phyloP scores from a whole-genome alignment of 2,797 vertebrate species.

The Amblyraja radiata region DNA sequence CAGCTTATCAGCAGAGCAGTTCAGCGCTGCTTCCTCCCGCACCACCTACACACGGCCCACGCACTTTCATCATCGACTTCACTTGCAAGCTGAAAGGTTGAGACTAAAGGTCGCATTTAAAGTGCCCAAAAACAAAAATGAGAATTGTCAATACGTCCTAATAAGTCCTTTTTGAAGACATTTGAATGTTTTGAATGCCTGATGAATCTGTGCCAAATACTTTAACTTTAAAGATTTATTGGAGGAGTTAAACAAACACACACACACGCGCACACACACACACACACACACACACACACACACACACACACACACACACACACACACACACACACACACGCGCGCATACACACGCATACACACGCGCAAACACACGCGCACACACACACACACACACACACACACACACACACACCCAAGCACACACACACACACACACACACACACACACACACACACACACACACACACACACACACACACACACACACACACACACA shows the following conservation, averaged over 20 bases:
- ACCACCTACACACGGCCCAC: slow-evolving; percentile 36
- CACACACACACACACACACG: neutral
- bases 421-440: neutral
- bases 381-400: neutral
- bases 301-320: neutral
- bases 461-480: neutral
- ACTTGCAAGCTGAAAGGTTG: slow-evolving; percentile 20
- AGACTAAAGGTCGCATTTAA: slow-evolving; percentile 18
- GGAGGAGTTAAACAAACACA: neutral
- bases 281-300: neutral
- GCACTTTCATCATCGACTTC: slow-evolving; percentile 9
- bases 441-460: neutral
- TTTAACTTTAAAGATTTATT: neutral
- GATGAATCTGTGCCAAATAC: neutral
- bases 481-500: neutral
- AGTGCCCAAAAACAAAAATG: neutral
- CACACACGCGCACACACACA: neutral
- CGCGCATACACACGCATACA: neutral
- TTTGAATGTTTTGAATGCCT: neutral
- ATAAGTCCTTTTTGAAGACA: neutral
- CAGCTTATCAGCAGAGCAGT: slow-evolving; percentile 38
- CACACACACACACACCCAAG: neutral
- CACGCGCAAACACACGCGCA: neutral
- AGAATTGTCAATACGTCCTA: neutral
- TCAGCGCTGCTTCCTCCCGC: slow-evolving; percentile 41